These are phyloP conservation scores for Rattus rattus DNA, from an alignment of 2,113 vertebrate genomes.

Conservation along the genomic window DNA sequence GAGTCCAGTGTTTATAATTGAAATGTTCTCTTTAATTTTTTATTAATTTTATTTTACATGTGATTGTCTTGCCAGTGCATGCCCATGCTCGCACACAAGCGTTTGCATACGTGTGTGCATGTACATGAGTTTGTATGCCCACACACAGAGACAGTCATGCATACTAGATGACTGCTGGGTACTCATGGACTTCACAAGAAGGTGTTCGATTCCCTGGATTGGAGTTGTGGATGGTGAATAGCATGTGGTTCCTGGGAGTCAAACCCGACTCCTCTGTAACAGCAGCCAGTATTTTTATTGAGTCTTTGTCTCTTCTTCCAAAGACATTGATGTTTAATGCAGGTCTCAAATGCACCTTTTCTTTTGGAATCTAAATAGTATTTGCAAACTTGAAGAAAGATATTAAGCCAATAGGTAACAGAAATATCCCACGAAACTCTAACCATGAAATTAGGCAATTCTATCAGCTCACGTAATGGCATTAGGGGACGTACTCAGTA, in stretches of 20 bases:
- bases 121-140: background rate
- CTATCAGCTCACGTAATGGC: background rate
- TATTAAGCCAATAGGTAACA: background rate
- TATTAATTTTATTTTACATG: background rate
- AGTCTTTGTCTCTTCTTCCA: no score
- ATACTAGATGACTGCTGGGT: background rate
- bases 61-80: background rate
- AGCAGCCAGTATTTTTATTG: background rate
- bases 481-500: conserved; percentile 12
- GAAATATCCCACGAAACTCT: background rate
- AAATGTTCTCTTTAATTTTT: background rate
- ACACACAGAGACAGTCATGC: background rate
- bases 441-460: background rate
- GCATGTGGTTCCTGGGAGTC: background rate
- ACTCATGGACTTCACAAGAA: background rate
- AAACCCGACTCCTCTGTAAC: background rate
- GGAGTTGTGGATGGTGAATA: no score
- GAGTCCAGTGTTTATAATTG: background rate
- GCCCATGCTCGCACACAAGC: no score
- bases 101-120: background rate
- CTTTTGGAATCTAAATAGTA: background rate
- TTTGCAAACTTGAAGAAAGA: background rate
- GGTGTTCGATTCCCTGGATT: background rate
- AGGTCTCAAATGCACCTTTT: background rate
- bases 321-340: background rate